Conservation (phyloP, 1,140 invertebrate species). For the Myzus persicae region DNA sequence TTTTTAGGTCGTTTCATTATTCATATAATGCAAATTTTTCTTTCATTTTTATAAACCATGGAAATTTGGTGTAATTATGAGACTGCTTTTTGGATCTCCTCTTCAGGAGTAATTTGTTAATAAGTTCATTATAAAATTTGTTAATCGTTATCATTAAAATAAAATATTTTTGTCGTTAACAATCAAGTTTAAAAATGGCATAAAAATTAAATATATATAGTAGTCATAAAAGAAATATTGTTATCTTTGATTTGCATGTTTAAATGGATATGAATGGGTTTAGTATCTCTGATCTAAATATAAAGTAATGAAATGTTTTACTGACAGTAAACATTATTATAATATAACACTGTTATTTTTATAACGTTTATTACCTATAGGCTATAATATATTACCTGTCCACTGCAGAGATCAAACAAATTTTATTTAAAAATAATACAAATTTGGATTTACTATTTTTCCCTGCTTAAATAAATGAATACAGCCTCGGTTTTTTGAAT, state of each 20-base stretch:
- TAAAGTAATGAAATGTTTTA: neutral
- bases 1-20: slow-evolving; percentile 17
- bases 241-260: slow-evolving; percentile 15
- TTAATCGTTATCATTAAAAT: slow-evolving; percentile 56
- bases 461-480: too few species aligned
- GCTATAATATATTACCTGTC: neutral
- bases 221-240: neutral
- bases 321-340: neutral
- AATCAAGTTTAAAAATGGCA: slow-evolving; percentile 42
- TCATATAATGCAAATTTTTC: slow-evolving; percentile 37
- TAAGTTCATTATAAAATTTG: slow-evolving; percentile 59
- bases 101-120: slow-evolving; percentile 52
- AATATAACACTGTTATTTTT: slow-evolving; percentile 39
- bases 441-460: neutral
- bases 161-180: slow-evolving; percentile 57
- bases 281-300: neutral
- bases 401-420: neutral
- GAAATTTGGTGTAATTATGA: slow-evolving; percentile 57
- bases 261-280: slow-evolving; percentile 34
- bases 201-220: slow-evolving; percentile 18
- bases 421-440: neutral
- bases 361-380: neutral
- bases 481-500: neutral
- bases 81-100: slow-evolving; percentile 58
- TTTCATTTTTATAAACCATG: slow-evolving; percentile 56